phyloP scores from a whole-genome alignment of 2,888 invertebrate species.

The Lacanobia wlatinum region DNA sequence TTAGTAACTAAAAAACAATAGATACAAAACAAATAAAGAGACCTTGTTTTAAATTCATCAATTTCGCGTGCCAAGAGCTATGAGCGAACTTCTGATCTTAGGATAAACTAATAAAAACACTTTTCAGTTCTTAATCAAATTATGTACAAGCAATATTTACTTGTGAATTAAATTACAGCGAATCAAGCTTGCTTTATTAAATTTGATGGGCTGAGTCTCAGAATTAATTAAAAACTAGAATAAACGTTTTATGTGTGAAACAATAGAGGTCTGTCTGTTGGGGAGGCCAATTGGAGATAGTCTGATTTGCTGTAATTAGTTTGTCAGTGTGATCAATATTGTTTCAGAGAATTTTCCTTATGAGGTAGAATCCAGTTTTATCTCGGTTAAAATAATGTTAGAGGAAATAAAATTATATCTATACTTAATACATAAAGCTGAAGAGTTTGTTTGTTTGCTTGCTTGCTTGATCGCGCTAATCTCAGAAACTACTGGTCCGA shows the following conservation, averaged over 20 bases:
- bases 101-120: conserved; percentile 63
- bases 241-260: conserved; percentile 41
- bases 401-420: not conserved
- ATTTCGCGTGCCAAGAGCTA: conserved; percentile 39
- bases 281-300: not conserved
- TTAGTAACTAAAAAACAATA: not conserved
- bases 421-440: too few relatives aligned
- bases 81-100: conserved; percentile 61
- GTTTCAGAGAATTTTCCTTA: not conserved
- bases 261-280: conserved; percentile 32
- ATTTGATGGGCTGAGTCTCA: conserved; percentile 49
- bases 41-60: conserved; percentile 19
- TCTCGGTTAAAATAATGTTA: not conserved
- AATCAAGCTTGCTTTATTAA: conserved; percentile 61
- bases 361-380: not conserved
- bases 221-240: conserved; percentile 64
- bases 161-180: conserved; percentile 63
- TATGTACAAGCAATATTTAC: conserved; percentile 68
- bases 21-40: not conserved
- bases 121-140: conserved; percentile 67
- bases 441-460: too few relatives aligned
- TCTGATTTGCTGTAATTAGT: conserved; percentile 11
- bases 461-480: too few relatives aligned
- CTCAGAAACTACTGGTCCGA: too few relatives aligned
- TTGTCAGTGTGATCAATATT: not conserved